Evolutionary conservation across 2,888 invertebrate species (phyloP).

Genomic region (Plebejus anna): DNA sequence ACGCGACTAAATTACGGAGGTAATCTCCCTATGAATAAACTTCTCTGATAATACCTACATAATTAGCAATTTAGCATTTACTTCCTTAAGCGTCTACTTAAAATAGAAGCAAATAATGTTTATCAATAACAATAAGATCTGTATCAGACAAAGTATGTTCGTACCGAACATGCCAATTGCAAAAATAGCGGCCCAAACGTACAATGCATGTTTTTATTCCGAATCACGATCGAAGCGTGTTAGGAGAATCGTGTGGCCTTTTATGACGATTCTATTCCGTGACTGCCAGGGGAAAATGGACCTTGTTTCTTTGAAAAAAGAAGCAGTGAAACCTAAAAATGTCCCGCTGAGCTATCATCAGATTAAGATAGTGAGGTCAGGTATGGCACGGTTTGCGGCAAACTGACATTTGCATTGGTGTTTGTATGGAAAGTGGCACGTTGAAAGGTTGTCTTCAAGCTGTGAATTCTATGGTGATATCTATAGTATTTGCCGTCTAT

Average conservation of each 20-base stretch:
- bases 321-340: slow-evolving; percentile 38
- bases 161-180: not conserved
- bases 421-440: slow-evolving; percentile 41
- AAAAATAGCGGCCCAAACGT: slow-evolving; percentile 35
- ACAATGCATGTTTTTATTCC: slow-evolving; percentile 49
- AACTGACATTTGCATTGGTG: slow-evolving; percentile 40
- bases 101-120: not conserved
- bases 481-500: not conserved
- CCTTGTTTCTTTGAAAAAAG: slow-evolving; percentile 45
- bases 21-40: too few species aligned
- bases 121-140: not conserved
- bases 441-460: slow-evolving; percentile 34
- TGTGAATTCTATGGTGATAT: slow-evolving; percentile 13
- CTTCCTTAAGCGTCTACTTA: not conserved
- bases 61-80: not conserved
- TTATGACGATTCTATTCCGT: slow-evolving; percentile 65
- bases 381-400: slow-evolving; percentile 53
- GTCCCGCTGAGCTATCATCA: slow-evolving; percentile 69
- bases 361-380: slow-evolving; percentile 73
- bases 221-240: slow-evolving; percentile 65
- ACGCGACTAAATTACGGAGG: too few species aligned
- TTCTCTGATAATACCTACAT: not conserved
- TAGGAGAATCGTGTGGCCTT: slow-evolving; percentile 60
- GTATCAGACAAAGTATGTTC: slow-evolving; percentile 12
- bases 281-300: slow-evolving; percentile 41